These are phyloP conservation scores for Drosophila suzukii DNA, from an alignment of 1,140 invertebrate species.

Conservation along the genomic window DNA sequence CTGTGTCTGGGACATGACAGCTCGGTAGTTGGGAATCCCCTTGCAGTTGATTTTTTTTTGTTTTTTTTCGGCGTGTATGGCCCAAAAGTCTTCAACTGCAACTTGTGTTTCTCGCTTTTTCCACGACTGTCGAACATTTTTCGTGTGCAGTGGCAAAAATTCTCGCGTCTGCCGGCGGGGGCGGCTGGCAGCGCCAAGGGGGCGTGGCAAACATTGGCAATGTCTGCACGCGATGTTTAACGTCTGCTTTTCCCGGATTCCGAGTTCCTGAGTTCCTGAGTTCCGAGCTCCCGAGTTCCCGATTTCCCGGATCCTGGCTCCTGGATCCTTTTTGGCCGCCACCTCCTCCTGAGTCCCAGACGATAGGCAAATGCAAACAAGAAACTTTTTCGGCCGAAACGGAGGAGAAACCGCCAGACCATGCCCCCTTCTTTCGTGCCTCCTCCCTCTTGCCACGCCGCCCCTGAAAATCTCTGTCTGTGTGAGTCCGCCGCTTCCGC, in stretches of 20 bases:
- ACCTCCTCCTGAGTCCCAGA: constrained; percentile 22
- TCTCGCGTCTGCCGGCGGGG: constrained; percentile 12
- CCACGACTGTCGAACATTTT: constrained; percentile 49
- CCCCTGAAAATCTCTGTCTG: constrained; percentile 12
- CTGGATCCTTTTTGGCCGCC: constrained; percentile 2
- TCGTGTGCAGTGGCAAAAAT: constrained; percentile 31
- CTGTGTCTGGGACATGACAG: constrained; percentile 51
- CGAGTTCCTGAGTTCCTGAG: too few species aligned
- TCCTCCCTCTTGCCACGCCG: not conserved
- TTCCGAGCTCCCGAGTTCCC: not conserved
- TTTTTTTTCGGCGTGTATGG: constrained; percentile 9
- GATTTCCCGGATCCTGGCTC: not conserved
- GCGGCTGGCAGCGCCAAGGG: constrained; percentile 12
- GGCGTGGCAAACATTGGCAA: constrained; percentile 55
- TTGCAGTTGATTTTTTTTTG: constrained; percentile 31
- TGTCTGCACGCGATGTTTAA: constrained; percentile 81
- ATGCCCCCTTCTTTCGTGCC: not conserved
- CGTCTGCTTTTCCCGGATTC: constrained; percentile 54
- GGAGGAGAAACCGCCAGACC: constrained; percentile 33
- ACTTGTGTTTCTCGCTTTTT: constrained; percentile 35
- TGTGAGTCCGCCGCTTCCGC: constrained; percentile 30
- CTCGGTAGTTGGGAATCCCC: constrained; percentile 25
- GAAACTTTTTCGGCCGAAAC: constrained; percentile 52
- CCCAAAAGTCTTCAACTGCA: constrained; percentile 33
- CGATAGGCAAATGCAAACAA: constrained; percentile 80